Conservation (phyloP, 2,113 vertebrate genomes). For the Eptesicus fuscus region DNA sequence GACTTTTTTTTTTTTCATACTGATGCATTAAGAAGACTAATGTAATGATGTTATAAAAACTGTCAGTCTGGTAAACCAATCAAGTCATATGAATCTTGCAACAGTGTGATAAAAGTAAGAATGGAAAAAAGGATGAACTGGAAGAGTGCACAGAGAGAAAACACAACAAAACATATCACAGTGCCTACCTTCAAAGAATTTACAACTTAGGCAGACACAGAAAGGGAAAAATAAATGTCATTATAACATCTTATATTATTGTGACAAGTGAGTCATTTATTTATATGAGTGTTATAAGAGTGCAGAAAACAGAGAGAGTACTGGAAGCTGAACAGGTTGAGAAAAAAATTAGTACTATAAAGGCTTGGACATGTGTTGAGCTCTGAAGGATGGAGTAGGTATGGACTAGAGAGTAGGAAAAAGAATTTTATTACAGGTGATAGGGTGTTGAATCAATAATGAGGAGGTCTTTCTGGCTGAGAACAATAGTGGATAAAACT, state of each 20-base stretch:
- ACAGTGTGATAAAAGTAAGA: neutral
- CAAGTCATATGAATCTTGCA: neutral
- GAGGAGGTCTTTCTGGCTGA: neutral
- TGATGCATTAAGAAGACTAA: neutral
- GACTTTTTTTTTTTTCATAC: neutral
- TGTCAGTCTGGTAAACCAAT: neutral
- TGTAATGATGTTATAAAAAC: neutral
- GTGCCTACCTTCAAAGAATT: neutral
- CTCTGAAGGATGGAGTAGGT: neutral
- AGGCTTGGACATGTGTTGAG: neutral
- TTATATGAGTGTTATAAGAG: neutral
- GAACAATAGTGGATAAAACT: neutral
- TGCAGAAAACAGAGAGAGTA: neutral
- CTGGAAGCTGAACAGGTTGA: neutral
- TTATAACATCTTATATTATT: neutral
- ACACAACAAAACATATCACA: neutral
- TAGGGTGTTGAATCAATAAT: neutral
- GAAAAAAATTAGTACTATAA: neutral
- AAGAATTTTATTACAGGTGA: neutral
- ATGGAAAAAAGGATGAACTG: neutral
- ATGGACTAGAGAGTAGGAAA: neutral
- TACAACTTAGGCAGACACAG: neutral
- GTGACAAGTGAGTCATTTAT: neutral
- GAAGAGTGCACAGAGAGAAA: neutral
- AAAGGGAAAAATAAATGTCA: neutral